Base-by-base conservation (phyloP, 2,888 invertebrate genomes). In the Molanna angustata region DNA sequence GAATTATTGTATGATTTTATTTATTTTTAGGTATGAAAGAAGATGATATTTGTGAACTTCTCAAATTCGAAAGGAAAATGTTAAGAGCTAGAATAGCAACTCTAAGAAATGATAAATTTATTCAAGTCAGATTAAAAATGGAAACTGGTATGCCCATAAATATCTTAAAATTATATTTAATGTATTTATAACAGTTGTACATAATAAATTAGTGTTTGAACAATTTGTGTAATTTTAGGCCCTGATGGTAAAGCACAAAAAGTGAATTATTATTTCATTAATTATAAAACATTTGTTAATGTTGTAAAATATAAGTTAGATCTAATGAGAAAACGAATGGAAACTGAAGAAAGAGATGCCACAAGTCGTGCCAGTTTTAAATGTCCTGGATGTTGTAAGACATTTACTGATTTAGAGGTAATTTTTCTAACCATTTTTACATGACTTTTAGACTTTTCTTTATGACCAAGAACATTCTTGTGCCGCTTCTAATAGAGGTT, bases 221-320 rank as follows among this genome's bases (percentile, higher is more conserved):
- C n/a, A n/a, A n/a, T n/a, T n/a, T n/a, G n/a, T n/a, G n/a, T n/a
- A n/a, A n/a, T 37, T 63, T 3, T 60, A 77, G 77, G 82, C 31
- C 80, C 85, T 0, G 96, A 97, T 72, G 94, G 94, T 3, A 94
- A 94, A 76, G 92, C 94, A 22, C 94, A 93, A 65, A 91, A 94
- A 78, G 94, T 95, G 16, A 96, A 95, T 71, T 97, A 95, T 70
- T 97, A 96, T 71, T 97, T 94, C 67, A 96, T 97, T 62, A 96
- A 96, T 72, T 97, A 96, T 71, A 94, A 94, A 78, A 90, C 89
- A 32, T 96, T 96, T 72, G 96, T 97, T 3, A 97, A 97, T 76
- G 94, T 97, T 11, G 92, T 97, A 1, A 97, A 96, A 72, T 98
- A 97, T 72, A 97, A 97, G 74, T 73, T 98, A 66, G 96, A 97